Evolutionary conservation across 2,797 vertebrate species (phyloP).

Genomic region (Xerus rutilus): DNA sequence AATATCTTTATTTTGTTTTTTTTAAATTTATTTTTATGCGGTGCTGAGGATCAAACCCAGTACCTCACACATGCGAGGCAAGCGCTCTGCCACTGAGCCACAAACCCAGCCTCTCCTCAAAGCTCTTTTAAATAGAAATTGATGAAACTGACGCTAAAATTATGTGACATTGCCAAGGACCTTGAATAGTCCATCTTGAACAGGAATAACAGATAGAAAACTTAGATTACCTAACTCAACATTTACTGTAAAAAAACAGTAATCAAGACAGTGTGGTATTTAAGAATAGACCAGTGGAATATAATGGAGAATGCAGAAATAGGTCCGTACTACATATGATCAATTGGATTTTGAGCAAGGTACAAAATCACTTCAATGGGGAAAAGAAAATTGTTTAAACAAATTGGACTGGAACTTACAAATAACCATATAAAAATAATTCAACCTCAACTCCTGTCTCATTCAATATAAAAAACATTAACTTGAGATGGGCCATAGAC

Average conservation of each 20-base stretch:
- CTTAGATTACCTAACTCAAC: not conserved
- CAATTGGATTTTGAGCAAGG: not conserved
- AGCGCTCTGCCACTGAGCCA: no score
- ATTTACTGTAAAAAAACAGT: not conserved
- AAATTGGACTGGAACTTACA: not conserved
- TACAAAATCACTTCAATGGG: not conserved
- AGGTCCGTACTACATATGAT: not conserved
- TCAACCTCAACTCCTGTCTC: not conserved
- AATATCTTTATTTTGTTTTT: no score
- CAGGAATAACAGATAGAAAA: not conserved
- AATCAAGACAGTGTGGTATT: not conserved
- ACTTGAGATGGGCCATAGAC: not conserved
- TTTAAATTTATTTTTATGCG: no score
- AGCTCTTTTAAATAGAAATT: not conserved
- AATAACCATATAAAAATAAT: not conserved
- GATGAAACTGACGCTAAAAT: slow-evolving; percentile 15
- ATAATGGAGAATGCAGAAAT: not conserved
- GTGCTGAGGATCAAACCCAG: no score
- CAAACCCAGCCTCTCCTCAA: no score
- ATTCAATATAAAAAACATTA: not conserved
- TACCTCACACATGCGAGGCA: no score
- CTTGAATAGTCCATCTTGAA: slow-evolving; percentile 12
- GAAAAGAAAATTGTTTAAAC: not conserved
- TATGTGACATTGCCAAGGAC: not conserved
- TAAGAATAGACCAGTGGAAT: not conserved